A percentile compares a stretch with the other conserved stretches of the same genome.
Evolutionary conservation across 2,113 vertebrate species (phyloP).

Genomic region (Stegostoma tigrinum): DNA sequence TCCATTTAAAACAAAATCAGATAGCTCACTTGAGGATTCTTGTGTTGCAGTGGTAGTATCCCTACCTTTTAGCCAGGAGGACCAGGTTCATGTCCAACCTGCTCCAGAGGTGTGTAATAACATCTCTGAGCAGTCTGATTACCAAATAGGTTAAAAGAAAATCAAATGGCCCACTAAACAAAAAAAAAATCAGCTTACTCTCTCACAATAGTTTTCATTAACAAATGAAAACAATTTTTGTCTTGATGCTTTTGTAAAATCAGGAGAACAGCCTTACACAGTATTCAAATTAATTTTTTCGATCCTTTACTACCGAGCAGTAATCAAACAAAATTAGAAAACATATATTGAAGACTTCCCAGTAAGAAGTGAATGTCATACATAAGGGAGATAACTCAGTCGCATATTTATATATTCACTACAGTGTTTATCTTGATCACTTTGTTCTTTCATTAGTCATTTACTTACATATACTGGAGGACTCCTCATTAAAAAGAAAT

Average conservation of each 20-base stretch:
- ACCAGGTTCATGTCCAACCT: too few species aligned
- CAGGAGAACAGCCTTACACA: background rate
- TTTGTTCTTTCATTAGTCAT: background rate
- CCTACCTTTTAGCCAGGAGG: too few species aligned
- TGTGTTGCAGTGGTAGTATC: too few species aligned
- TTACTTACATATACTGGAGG: constrained; percentile 58
- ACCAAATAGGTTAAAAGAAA: too few species aligned
- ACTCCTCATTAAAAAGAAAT: constrained; percentile 60
- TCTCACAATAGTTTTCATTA: background rate
- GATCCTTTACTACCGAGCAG: background rate
- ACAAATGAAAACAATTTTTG: background rate
- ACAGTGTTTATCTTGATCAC: background rate
- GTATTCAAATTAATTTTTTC: background rate
- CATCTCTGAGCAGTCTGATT: too few species aligned
- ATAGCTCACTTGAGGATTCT: too few species aligned
- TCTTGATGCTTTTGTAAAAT: background rate
- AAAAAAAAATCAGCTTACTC: background rate
- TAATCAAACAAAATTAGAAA: background rate
- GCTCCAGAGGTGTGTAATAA: too few species aligned
- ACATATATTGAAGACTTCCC: background rate
- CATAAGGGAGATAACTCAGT: background rate
- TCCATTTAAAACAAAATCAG: too few species aligned
- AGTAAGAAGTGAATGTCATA: background rate
- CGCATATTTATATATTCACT: background rate
- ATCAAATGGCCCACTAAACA: too few species aligned